These are phyloP conservation scores for Onychostruthus taczanowskii DNA, from an alignment of 2,113 vertebrate genomes.

Conservation along the genomic window DNA sequence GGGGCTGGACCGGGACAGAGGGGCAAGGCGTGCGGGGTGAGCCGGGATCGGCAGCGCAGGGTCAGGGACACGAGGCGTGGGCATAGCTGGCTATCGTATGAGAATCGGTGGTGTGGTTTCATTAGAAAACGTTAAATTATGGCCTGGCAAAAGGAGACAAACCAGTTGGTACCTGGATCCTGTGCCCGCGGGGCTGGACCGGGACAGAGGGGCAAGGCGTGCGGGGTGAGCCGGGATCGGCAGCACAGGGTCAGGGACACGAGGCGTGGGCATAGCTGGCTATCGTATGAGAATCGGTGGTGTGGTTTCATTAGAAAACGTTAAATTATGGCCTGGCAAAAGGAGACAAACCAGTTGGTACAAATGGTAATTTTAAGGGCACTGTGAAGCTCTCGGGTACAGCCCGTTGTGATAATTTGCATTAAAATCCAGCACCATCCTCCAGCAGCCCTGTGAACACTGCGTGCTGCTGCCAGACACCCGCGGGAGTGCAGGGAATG, in stretches of 20 bases:
- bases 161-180: background rate
- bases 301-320: background rate
- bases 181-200: accelerated
- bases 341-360: background rate
- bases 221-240: background rate
- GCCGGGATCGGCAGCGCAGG: background rate
- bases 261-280: accelerated
- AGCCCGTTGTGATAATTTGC: background rate
- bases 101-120: background rate
- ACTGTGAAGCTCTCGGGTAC: no score
- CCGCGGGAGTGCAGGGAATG: accelerated
- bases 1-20: no score
- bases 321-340: background rate
- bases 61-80: accelerated
- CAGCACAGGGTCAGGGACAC: background rate
- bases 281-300: accelerated
- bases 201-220: background rate
- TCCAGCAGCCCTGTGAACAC: background rate
- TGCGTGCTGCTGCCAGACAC: background rate
- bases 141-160: background rate
- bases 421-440: background rate
- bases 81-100: accelerated
- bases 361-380: background rate
- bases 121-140: background rate
- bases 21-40: background rate